Evolutionary conservation across 2,113 vertebrate genomes (phyloP), one percentile per base, ranked within the genome.

Genomic region (Saguinus imperator): DNA sequence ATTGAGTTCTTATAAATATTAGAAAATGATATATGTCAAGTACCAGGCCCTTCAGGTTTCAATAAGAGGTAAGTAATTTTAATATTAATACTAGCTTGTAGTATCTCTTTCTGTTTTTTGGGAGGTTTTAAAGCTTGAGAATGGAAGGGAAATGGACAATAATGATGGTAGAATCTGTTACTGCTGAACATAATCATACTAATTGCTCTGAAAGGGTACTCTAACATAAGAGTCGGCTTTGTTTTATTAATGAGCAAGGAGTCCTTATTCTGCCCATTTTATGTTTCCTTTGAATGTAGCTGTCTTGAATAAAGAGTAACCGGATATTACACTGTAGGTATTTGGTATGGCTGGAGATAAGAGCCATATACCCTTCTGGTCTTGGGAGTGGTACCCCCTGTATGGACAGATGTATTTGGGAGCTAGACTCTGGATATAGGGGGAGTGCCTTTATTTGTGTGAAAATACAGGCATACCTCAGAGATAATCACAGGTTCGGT

Each of bases 101-200:
- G 10, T 91, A 27, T 45, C 58, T 37, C 12, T 89, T 89, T 66
- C 35, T 37, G 37, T 76, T 11, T 27, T 91, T 87, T 14, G 80
- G 91, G 32, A 43, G 70, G 52, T 93, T 72, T 95, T 77, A 95
- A 92, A 81, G 27, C 52, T 75, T 80, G 70, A 76, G 52, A 84
- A 84, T 43, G 68, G 52, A 92, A 94, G n/a, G 52, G 58, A 92
- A 92, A 21, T 92, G 75, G 52, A 45, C 9, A 83, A 0, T 70
- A 66, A 20, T 92, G 77, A 40, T 77, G 29, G 18, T 55, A 81
- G 72, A 84, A 89, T 68, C 61, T 29, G 61, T 64, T 29, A 64
- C 2, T 29, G 29, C 17, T 66, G n/a, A 87, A 90, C 27, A 77
- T 29, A 89, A 6, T n/a, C 27, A 82, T 6, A 64, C 43, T 52